Evolutionary conservation across 2,797 vertebrate genomes (phyloP).

Genomic region (Hydrocynus forskahlii): DNA sequence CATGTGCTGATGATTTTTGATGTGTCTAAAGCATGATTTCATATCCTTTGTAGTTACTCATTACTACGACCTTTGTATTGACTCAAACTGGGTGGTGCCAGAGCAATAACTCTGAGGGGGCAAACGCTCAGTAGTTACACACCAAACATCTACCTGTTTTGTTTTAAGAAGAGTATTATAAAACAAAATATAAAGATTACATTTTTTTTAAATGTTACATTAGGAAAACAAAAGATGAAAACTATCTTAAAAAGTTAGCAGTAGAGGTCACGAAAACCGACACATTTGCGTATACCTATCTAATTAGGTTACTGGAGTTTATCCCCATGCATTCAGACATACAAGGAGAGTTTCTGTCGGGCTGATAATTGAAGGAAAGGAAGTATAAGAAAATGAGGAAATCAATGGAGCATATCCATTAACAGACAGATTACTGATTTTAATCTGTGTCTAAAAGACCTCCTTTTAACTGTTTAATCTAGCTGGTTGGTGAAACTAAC

Average conservation of each 20-base stretch:
- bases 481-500: neutral
- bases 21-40: too few species aligned
- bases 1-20: too few species aligned
- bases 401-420: neutral
- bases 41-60: slow-evolving; percentile 41
- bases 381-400: neutral
- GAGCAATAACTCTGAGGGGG: slow-evolving; percentile 23
- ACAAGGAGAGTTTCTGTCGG: too few species aligned
- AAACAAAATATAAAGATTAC: neutral
- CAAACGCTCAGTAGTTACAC: slow-evolving; percentile 15
- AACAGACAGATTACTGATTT: neutral
- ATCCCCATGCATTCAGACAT: too few species aligned
- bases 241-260: too few species aligned
- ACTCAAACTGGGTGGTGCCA: slow-evolving; percentile 33
- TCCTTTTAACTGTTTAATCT: slow-evolving; percentile 1
- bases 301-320: too few species aligned
- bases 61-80: slow-evolving; percentile 39
- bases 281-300: too few species aligned
- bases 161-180: neutral
- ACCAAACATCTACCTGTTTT: slow-evolving; percentile 1
- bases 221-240: neutral
- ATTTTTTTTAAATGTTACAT: too few species aligned
- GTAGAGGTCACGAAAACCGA: too few species aligned
- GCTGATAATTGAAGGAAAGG: too few species aligned
- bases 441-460: neutral